phyloP scores from a whole-genome alignment of 2,797 vertebrate genomes.

The Huso huso region DNA sequence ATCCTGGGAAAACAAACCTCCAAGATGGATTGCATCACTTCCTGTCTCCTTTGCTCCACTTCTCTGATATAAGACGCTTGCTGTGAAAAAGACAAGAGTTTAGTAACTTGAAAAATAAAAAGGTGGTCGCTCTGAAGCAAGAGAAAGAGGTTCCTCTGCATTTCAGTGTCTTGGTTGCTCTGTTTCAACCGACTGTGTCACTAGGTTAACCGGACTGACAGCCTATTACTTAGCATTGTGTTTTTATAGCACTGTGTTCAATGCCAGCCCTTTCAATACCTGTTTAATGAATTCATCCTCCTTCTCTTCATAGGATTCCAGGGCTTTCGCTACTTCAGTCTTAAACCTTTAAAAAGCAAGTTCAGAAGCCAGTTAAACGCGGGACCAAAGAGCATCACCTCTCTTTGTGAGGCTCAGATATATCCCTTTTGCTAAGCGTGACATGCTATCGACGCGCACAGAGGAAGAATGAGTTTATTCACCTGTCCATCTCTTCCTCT shows the following conservation, averaged over 20 bases:
- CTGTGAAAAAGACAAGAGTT: conserved; percentile 41
- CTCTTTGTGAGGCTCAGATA: too few relatives aligned
- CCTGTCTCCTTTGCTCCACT: conserved; percentile 68
- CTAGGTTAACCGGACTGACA: too few relatives aligned
- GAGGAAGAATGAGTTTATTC: conserved; percentile 9
- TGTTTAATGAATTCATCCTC: conserved; percentile 74
- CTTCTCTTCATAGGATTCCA: conserved; percentile 70
- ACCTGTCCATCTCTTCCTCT: conserved; percentile 71
- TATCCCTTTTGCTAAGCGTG: too few relatives aligned
- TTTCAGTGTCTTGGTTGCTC: too few relatives aligned
- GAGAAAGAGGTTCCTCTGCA: too few relatives aligned
- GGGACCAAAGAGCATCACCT: too few relatives aligned
- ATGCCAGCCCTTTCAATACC: conserved; percentile 39
- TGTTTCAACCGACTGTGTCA: too few relatives aligned
- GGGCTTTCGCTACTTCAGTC: conserved; percentile 61
- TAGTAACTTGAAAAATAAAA: neutral
- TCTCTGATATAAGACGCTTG: conserved; percentile 74
- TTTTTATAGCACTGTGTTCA: neutral
- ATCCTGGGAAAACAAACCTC: conserved; percentile 88
- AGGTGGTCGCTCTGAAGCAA: neutral
- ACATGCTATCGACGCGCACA: too few relatives aligned
- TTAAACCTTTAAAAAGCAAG: conserved; percentile 62
- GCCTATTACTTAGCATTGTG: neutral
- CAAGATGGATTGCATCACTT: conserved; percentile 64
- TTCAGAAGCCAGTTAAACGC: too few relatives aligned